These are phyloP conservation scores for Seriola quinqueradiata DNA, from an alignment of 2,113 vertebrate genomes.

Conservation along the genomic window DNA sequence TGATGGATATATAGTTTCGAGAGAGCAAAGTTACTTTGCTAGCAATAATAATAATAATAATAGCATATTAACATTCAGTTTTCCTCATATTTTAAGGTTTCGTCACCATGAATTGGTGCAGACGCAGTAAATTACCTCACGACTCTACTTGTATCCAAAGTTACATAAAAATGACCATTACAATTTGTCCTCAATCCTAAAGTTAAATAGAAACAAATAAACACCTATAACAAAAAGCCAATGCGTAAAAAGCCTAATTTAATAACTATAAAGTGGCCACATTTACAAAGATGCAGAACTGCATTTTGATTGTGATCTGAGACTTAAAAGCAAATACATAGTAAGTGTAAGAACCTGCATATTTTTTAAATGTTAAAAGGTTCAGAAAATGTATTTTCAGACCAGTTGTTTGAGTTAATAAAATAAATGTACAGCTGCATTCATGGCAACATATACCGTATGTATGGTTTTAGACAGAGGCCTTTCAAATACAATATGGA, in stretches of 20 bases:
- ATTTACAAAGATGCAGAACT: not conserved
- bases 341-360: too few species aligned
- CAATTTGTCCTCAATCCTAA: too few species aligned
- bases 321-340: too few species aligned
- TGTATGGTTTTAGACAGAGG: constrained; percentile 10
- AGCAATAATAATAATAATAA: not conserved
- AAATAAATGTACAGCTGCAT: not conserved
- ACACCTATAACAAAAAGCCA: not conserved
- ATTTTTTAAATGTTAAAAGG: not conserved
- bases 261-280: not conserved
- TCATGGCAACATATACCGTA: not conserved
- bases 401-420: not conserved
- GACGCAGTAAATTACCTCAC: too few species aligned
- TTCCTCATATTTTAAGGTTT: too few species aligned
- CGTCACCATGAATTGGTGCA: too few species aligned
- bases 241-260: not conserved
- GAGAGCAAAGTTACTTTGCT: too few species aligned
- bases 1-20: not conserved
- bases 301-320: too few species aligned
- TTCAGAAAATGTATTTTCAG: not conserved
- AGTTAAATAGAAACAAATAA: too few species aligned
- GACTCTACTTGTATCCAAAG: too few species aligned
- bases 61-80: too few species aligned
- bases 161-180: not conserved
- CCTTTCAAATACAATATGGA: constrained; percentile 17